Evolutionary conservation across 2,888 invertebrate species (phyloP), one percentile per base, ranked within the genome.

Genomic region (Melolontha melolontha): DNA sequence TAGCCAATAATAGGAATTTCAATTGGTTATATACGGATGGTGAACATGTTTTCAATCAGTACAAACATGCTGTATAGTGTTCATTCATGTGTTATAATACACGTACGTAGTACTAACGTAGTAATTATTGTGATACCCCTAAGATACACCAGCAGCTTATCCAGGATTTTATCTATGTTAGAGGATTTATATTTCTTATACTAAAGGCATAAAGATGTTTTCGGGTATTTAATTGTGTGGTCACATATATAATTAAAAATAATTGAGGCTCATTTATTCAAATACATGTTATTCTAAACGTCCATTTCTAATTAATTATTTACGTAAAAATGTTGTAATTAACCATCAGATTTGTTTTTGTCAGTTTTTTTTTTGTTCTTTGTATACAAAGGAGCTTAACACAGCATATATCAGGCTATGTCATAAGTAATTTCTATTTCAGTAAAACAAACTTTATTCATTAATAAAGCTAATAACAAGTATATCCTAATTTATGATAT

Each of bases 11-110:
- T 69, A 64, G 64, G 68, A 68, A 67, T 70, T 68, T 70, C 72
- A 76, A 77, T 77, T 75, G 74, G 71, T 77, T 76, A 73, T 70
- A 70, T 68, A 78, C 78, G 80, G 76, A 74, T 76, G 76, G 75
- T 79, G 81, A 79, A 76, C 80, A 81, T 80, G 80, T 81, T 81
- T 82, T 80, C 82, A 82, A 82, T 82, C 80, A 80, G 80, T 80
- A 80, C 81, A 81, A 82, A 81, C 81, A 78, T 79, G 80, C 80
- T 79, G 79, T 57, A 57, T 76, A 78, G 78, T 72, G 81, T 81
- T 81, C 80, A 81, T 79, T 80, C 82, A 81, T 80, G 81, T 79
- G 81, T 74, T 71, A 80, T 82, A 82, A 82, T 80, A 80, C 80
- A 75, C 76, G 76, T 57, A 57, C 57, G 57, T 42, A 44, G 1